phyloP scores from a whole-genome alignment of 2,797 vertebrate species.

The Chloroceryle inda region DNA sequence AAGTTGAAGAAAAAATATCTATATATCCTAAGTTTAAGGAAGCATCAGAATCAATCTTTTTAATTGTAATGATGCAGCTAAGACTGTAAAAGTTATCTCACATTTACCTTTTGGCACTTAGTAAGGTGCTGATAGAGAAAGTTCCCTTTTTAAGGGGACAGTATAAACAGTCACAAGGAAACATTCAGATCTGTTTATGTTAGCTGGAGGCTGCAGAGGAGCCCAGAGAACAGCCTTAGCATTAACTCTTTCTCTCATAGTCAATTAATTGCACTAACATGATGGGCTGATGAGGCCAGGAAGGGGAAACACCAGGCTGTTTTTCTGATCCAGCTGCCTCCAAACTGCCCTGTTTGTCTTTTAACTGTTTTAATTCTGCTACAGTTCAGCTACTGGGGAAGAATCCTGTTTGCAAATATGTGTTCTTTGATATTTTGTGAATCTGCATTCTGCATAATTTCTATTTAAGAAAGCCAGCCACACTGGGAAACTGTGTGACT shows the following conservation, averaged over 20 bases:
- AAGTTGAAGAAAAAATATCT: not conserved
- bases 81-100: conserved; percentile 23
- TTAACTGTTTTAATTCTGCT: not conserved
- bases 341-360: not conserved
- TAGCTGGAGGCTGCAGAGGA: conserved; percentile 48
- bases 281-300: not conserved
- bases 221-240: not conserved
- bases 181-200: conserved; percentile 72
- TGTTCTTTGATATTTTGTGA: not conserved
- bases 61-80: not conserved
- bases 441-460: not conserved
- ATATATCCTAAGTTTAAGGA: not conserved
- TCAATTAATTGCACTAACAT: not conserved
- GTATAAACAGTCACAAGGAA: conserved; percentile 67
- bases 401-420: not conserved
- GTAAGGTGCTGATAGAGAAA: conserved; percentile 61
- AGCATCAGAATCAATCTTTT: conserved; percentile 12
- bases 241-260: conserved; percentile 35
- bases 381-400: not conserved
- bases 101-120: conserved; percentile 58
- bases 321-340: not conserved
- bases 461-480: not conserved
- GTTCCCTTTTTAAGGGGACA: conserved; percentile 73
- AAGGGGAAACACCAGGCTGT: not conserved
- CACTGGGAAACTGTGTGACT: not conserved